Base-by-base conservation (phyloP, 1,140 invertebrate genomes). In the Spodoptera frugiperda region DNA sequence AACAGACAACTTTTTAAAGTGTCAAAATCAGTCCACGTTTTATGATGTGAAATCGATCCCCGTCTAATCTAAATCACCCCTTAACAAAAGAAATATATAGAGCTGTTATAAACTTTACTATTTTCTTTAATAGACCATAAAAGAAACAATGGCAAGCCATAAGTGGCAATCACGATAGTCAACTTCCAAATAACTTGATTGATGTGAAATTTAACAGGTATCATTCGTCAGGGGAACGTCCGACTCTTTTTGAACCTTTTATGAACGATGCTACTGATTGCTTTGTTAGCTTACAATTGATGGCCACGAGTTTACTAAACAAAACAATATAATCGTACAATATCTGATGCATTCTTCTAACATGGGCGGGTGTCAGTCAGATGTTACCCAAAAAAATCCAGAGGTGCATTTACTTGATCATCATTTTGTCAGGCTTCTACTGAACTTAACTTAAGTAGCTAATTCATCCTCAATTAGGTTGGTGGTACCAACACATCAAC, bases 121-220 rank as follows among this genome's bases (percentile, higher is more conserved):
- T 59, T 61, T 61, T 61, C 25, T 73, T 61, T 30, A 49, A 14
- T 49, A 25, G 44, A 9, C 55, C 48, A 44, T 73, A 49, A 73
- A 73, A 14, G 55, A 59, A 73, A 73, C 71, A 73, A 73, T 59
- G 14, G 51, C 12, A 30, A 73, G 71, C 21, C 11, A 12, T 73
- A 49, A 73, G 71, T 59, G n/a, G 55, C 71, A 73, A 73, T 73
- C 71, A 73, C 44, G n/a, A 51, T 54, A 48, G 19, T 46, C 6
- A 33, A 3, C 17, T 57, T 12, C 39, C 6, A 73, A 61, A 59
- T 30, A 73, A 73, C 15, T 48, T 73, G 71, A 73, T 73, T 49
- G 55, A 73, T 73, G 54, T 61, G 71, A 73, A 72, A 57, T 57
- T 19, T 57, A 46, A 72, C 68, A 57, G 53, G 63, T 48, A 51